Base-by-base conservation (phyloP, 2,797 vertebrate genomes). In the Melanotaenia boesemani region DNA sequence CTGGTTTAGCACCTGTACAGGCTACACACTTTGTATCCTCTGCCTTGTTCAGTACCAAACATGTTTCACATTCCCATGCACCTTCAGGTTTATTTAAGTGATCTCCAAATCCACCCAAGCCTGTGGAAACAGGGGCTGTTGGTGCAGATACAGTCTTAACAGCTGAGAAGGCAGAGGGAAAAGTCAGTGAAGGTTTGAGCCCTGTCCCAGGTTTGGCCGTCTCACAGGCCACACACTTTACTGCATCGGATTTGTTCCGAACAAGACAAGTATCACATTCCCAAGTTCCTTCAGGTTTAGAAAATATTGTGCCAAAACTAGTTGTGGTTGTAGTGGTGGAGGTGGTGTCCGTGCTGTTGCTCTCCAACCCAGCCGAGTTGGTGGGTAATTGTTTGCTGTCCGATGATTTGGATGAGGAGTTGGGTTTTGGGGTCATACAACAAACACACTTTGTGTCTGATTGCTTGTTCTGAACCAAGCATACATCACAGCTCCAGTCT, bases 211-310 rank as follows among this genome's bases (percentile, higher is more conserved):
- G 96, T 93, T 98, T 99, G 54, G 96, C 96, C 1, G 97, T 98
- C 70, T 98, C 97, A 74, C 98, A 99, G 1, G 98, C 98, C 84
- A 99, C 90, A 74, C 98, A 99, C 90, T 98, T 99, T 36, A 96
- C 93, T 20, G 92, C 95, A 72, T 99, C 98, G 0, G 96, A 90
- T 90, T 97, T 99, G 91, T 99, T 99, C 56, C 92, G 94, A 60
- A 99, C 97, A 77, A 99, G 93, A 91, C 98, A 99, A 1, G 97
- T 99, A 81, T 99, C 98, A 86, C 98, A 99, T 48, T 98, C 97
- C 98, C 98, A 99, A 0, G 88, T 96, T 74, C 95, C 97, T 36
- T 91, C 79, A 26, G 94, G 86, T 63, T 95, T 86, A 85, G 96
- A 94, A 81, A 97, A 97, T 71, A 92, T 76, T n/a, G 83, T 63